phyloP scores from a whole-genome alignment of 2,113 vertebrate genomes.

The Colossoma macropomum region DNA sequence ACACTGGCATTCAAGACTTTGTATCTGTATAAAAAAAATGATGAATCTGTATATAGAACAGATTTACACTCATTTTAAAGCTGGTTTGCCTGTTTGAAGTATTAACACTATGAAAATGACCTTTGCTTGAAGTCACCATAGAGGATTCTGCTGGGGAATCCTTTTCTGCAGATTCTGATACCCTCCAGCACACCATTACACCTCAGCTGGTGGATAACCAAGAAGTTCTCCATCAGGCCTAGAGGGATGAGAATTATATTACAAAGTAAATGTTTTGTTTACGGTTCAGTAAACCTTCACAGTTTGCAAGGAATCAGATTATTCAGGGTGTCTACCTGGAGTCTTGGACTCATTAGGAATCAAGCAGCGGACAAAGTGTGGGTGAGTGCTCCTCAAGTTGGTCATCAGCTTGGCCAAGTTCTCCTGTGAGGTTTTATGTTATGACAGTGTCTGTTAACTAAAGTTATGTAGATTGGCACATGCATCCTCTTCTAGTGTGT shows the following conservation, averaged over 20 bases:
- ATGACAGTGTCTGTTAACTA: background rate
- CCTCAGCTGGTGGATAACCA: constrained; percentile 89
- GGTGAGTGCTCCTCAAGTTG: constrained; percentile 89
- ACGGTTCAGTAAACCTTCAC: no score
- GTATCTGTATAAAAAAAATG: background rate
- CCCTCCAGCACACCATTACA: constrained; percentile 90
- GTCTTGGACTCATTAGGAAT: constrained; percentile 96
- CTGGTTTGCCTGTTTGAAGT: background rate
- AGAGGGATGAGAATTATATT: background rate
- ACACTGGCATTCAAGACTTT: constrained; percentile 30
- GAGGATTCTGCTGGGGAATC: constrained; percentile 89
- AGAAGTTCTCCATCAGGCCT: constrained; percentile 87
- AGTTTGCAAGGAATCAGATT: no score
- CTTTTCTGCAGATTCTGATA: constrained; percentile 90
- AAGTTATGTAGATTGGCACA: background rate
- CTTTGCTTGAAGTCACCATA: constrained; percentile 90
- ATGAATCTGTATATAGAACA: background rate
- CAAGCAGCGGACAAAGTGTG: constrained; percentile 92
- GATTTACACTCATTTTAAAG: background rate
- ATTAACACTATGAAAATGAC: constrained; percentile 60
- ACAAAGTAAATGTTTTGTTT: background rate
- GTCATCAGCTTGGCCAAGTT: constrained; percentile 94
- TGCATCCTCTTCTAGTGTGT: background rate
- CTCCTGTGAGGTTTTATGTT: constrained; percentile 76
- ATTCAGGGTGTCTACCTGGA: constrained; percentile 74